A percentile compares a stretch with the other conserved stretches of the same genome.
Conservation (phyloP, 2,797 vertebrate genomes). For the Triplophysa yarkandensis region DNA sequence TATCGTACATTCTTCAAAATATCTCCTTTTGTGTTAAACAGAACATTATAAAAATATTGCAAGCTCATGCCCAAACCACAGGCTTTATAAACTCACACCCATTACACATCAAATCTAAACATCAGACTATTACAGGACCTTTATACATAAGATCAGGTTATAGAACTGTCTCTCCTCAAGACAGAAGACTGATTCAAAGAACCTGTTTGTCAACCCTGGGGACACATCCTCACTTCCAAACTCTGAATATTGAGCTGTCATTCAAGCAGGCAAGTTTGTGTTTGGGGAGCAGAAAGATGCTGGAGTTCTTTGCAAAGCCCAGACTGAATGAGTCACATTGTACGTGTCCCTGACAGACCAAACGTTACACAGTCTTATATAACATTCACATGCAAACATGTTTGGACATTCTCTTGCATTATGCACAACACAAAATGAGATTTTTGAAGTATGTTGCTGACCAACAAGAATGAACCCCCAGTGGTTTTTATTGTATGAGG, state of each 20-base stretch:
- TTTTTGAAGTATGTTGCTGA: too few relatives aligned
- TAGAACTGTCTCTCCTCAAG: not conserved
- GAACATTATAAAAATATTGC: not conserved
- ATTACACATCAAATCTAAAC: not conserved
- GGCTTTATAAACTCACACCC: slow-evolving; percentile 17
- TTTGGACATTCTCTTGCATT: not conserved
- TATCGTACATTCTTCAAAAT: too few relatives aligned
- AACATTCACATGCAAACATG: not conserved
- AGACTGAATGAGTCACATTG: slow-evolving; percentile 48
- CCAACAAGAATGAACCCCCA: too few relatives aligned
- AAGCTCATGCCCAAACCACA: slow-evolving; percentile 4
- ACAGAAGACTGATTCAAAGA: not conserved
- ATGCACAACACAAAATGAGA: too few relatives aligned
- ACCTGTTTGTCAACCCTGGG: not conserved
- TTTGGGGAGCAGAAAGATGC: not conserved
- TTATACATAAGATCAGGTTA: not conserved
- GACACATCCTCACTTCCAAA: not conserved
- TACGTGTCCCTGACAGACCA: slow-evolving; percentile 30
- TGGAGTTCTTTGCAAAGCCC: not conserved
- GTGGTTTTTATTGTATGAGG: too few relatives aligned
- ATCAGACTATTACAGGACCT: not conserved
- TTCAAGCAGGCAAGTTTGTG: not conserved
- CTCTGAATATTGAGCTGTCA: not conserved
- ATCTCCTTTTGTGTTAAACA: too few relatives aligned
- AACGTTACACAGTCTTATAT: slow-evolving; percentile 17